Base-by-base conservation (phyloP, 2,888 invertebrate species). In the Geotrupes spiniger region DNA sequence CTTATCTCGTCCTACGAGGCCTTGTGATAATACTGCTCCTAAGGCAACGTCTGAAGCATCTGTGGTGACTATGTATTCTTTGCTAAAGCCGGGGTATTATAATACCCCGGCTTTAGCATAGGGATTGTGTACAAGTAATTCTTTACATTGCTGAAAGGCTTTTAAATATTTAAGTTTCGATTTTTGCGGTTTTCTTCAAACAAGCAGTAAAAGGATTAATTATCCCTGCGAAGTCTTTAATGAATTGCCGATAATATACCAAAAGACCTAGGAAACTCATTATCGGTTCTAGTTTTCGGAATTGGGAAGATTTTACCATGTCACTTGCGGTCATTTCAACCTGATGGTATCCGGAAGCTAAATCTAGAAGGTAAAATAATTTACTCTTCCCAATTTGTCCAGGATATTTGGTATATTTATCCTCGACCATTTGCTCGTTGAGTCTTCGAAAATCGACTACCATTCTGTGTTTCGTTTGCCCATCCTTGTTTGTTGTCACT, bases 21-120 rank as follows among this genome's bases (percentile, higher is more conserved):
- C 56, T 51, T 60, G 59, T 1, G 50, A 50, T 38, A 61, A 43
- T 0, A 62, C 48, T 1, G 57, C 58, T 6, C 60, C 62, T 26
- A 63, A 8, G 0, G 54, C 53, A 15, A 42, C 16, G 14, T 54
- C 36, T 8, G 46, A 49, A 1, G 61, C 60, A 38, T 62, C 61
- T 0, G 61, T 63, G 0, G 56, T 57, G 10, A 63, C 11, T 11
- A 49, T 46, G 33, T 61, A 61, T 1, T 51, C 38, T 50, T 61
- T 57, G 8, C 39, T 25, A 53, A 58, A 61, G 44, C 61, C 57
- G 4, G 60, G 58, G 42, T 55, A 61, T 28, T 53, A 49, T 14
- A 61, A 15, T 12, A 60, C 51, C 5, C n/a, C n/a, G n/a, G n/a
- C n/a, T n/a, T n/a, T n/a, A n/a, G n/a, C n/a, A n/a, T n/a, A n/a